Evolutionary conservation across 1,140 invertebrate genomes (phyloP), one percentile per base, ranked within the genome.

Genomic region (Drosophila sproati): DNA sequence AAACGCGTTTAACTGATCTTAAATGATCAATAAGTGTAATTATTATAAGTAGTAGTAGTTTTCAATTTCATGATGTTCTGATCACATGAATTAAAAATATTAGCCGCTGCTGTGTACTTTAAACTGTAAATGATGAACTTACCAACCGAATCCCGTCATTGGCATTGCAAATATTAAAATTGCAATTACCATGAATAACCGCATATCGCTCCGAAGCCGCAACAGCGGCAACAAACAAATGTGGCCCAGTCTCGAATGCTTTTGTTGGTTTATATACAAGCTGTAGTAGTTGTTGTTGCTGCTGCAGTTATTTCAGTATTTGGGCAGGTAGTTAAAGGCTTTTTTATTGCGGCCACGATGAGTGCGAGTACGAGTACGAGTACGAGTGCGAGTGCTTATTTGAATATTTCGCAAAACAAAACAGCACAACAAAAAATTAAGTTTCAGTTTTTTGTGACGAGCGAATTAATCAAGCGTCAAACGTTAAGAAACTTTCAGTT

Each of bases 151-250:
- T 82, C 91, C 91, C 69, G 91, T 91, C 77, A 92, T 91, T 91
- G 91, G 91, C 91, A 92, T 92, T 91, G 91, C 91, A 80, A 92
- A 91, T 92, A 92, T 88, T 75, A 92, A 73, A 80, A 91, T 91
- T 88, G 91, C 91, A 88, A 91, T 79, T 80, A 92, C 87, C 87
- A 92, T 89, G 69, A 92, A 78, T 71, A 91, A 82, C 82, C 91
- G 90, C 91, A 92, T 92, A 91, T 88, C 89, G 82, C 77, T 78
- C 82, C 72, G 69, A 71, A 88, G 83, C 83, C 83, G 83, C 83
- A 63, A 74, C 47, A 80, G 77, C 82, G 83, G 82, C 83, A 87
- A 88, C 83, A 88, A 82, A 88, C 80, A 87, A 73, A 83, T 88
- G 61, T 80, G 83, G 70, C 85, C 85, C 85, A 81, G 78, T 86